Evolutionary conservation across 2,888 invertebrate species (phyloP).

Genomic region (Ectemnius continuus): DNA sequence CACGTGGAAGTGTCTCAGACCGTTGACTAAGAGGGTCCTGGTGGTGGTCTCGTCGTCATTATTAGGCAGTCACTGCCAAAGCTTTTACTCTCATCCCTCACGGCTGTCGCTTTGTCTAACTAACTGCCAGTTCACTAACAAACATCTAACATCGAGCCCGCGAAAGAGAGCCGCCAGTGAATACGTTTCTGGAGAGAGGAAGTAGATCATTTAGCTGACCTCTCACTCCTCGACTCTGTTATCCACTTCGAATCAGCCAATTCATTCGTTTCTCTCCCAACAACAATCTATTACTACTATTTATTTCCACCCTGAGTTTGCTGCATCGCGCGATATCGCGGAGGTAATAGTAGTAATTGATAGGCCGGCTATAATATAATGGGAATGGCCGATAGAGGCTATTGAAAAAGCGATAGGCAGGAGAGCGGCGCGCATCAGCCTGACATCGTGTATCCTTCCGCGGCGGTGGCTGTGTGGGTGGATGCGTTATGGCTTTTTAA

Average conservation of each 20-base stretch:
- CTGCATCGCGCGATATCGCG: no score
- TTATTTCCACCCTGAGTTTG: no score
- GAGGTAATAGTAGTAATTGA: no score
- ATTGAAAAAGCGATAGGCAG: background rate
- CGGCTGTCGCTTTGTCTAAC: slow-evolving; percentile 31
- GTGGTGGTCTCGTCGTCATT: no score
- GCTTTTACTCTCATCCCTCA: slow-evolving; percentile 23
- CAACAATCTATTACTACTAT: no score
- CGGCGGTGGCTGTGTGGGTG: background rate
- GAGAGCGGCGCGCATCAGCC: background rate
- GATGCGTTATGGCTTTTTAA: background rate
- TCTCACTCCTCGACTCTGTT: no score
- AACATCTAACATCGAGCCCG: slow-evolving; percentile 67
- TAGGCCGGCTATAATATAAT: background rate
- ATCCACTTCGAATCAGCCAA: no score
- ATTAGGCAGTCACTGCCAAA: background rate
- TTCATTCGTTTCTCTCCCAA: no score
- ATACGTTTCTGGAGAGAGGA: no score
- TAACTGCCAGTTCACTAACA: slow-evolving; percentile 58
- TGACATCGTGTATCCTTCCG: background rate
- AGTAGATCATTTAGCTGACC: no score
- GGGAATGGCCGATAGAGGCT: background rate
- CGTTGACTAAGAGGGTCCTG: no score
- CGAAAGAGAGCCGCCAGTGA: background rate
- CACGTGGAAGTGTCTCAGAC: no score